Conservation (phyloP, 2,113 vertebrate genomes). For the Neotoma lepida region DNA sequence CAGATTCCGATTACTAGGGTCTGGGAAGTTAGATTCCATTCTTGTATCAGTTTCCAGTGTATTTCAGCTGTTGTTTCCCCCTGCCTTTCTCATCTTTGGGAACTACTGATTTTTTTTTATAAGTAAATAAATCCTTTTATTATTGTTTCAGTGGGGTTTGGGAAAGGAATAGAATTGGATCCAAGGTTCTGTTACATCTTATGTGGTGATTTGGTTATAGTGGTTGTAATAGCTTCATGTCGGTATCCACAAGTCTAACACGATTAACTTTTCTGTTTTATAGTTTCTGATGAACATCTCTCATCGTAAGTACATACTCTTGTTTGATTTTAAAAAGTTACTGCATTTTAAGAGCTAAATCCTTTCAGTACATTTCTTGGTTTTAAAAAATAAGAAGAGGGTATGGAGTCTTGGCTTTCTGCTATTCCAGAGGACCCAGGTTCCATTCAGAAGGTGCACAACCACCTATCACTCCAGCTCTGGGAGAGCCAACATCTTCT, state of each 20-base stretch:
- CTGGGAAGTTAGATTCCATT: conserved; percentile 36
- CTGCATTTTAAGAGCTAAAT: conserved; percentile 34
- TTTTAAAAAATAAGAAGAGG: conserved; percentile 30
- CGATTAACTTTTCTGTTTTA: conserved; percentile 78
- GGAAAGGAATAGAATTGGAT: background rate
- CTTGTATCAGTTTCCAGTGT: background rate
- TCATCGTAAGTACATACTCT: conserved; percentile 91
- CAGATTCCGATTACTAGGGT: background rate
- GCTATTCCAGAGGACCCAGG: background rate
- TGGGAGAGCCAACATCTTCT: background rate
- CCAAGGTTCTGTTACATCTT: background rate
- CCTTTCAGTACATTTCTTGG: conserved; percentile 39
- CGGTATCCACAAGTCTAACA: conserved; percentile 29
- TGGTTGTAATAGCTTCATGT: conserved; percentile 35
- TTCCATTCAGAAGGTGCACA: background rate
- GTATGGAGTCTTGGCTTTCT: background rate
- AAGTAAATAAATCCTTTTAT: background rate
- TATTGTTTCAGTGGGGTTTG: conserved; percentile 1
- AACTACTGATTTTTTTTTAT: background rate
- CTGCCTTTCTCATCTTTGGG: background rate
- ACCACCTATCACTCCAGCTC: background rate
- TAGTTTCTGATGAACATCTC: conserved; percentile 95
- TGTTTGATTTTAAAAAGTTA: background rate
- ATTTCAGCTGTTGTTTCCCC: conserved; percentile 39
- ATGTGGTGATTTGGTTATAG: background rate